Evolutionary conservation across 2,888 invertebrate species (phyloP).

Genomic region (Caradrina clavipalpis): DNA sequence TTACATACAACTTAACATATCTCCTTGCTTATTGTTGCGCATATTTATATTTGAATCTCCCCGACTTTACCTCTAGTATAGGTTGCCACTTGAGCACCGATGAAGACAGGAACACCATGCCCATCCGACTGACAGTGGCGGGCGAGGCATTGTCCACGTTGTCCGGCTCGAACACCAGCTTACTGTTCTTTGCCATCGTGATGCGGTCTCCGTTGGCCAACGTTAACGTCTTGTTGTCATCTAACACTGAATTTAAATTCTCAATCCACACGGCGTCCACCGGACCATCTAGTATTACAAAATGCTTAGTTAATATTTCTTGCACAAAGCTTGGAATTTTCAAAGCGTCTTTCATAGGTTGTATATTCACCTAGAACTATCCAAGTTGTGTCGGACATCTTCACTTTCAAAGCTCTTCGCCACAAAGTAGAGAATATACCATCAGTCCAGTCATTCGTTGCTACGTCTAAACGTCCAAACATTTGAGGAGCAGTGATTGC

Average conservation of each 20-base stretch:
- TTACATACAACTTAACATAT: too few relatives aligned
- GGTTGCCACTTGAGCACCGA: constrained; percentile 96
- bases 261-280: constrained; percentile 99
- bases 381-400: constrained; percentile 93
- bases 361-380: constrained; percentile 85
- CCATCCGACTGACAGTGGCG: constrained; percentile 97
- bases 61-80: constrained; percentile 92
- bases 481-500: constrained; percentile 98
- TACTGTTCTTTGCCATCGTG: constrained; percentile 96
- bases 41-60: neutral
- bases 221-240: constrained; percentile 97
- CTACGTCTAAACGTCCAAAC: constrained; percentile 97
- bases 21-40: too few relatives aligned
- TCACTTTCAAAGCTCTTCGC: constrained; percentile 95
- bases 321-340: neutral
- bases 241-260: constrained; percentile 97
- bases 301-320: neutral
- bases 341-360: neutral
- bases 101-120: constrained; percentile 97
- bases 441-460: constrained; percentile 98
- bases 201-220: constrained; percentile 97
- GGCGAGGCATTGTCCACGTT: constrained; percentile 98
- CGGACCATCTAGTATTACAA: constrained; percentile 93
- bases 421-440: constrained; percentile 98
- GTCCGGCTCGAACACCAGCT: constrained; percentile 97